Percentiles rank a stretch among this genome's conserved stretches.
Evolutionary conservation across 2,797 vertebrate genomes (phyloP).

Genomic region (Myotis daubentonii): DNA sequence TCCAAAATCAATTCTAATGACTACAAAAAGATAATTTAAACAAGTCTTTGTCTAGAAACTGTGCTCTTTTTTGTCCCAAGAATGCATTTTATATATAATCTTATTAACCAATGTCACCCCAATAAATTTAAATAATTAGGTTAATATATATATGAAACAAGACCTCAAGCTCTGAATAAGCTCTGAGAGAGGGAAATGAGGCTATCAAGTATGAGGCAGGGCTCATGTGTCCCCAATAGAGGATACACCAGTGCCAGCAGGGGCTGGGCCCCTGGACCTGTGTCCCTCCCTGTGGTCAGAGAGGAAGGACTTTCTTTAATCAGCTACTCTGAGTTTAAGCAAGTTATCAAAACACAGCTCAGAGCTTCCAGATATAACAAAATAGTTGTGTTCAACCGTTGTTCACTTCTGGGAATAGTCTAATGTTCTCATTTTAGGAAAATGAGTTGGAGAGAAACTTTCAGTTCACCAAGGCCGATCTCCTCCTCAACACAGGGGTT

Average conservation of each 20-base stretch:
- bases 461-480: background rate
- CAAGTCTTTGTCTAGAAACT: background rate
- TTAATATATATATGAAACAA: background rate
- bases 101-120: background rate
- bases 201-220: background rate
- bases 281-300: background rate
- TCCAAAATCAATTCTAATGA: background rate
- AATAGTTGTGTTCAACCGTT: background rate
- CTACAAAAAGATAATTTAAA: background rate
- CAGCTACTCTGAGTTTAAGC: background rate
- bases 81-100: background rate
- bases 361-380: background rate
- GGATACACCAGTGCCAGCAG: background rate
- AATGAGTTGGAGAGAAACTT: background rate
- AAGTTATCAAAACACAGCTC: background rate
- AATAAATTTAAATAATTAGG: background rate
- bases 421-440: background rate
- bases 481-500: background rate
- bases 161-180: background rate
- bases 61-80: background rate
- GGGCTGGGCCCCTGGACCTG: accelerated
- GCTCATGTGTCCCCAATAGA: background rate
- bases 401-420: background rate
- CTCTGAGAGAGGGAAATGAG: background rate
- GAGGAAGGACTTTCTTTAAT: background rate